Conservation (phyloP, 2,113 vertebrate species). For the Theristicus caerulescens region DNA sequence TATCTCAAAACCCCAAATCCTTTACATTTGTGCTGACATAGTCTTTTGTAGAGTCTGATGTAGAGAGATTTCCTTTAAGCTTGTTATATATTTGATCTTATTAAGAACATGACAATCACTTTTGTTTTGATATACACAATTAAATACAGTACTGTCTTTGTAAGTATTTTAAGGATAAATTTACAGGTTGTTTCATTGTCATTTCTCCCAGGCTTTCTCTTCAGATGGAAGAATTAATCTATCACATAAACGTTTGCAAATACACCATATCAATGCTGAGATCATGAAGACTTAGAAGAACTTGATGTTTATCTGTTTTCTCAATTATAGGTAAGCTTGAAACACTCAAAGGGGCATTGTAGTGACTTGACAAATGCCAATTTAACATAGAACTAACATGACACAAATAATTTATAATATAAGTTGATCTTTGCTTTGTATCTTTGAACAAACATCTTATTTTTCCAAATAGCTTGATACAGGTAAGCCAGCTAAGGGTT, state of each 20-base stretch:
- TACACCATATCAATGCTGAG: neutral
- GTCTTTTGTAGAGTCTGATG: neutral
- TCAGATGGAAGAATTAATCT: neutral
- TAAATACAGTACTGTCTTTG: neutral
- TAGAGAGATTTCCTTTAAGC: neutral
- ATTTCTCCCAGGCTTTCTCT: conserved; percentile 13
- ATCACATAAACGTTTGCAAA: neutral
- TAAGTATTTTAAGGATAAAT: neutral
- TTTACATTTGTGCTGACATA: neutral
- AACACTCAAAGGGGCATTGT: neutral
- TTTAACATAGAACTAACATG: neutral
- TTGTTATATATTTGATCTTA: neutral
- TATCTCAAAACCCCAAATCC: neutral
- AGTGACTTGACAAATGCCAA: neutral
- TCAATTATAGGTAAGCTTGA: neutral
- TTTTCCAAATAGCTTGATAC: neutral
- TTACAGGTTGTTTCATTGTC: conserved; percentile 8
- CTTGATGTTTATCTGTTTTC: neutral
- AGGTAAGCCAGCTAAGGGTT: neutral
- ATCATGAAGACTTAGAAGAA: neutral
- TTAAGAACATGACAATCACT: neutral
- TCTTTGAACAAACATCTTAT: neutral
- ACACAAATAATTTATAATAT: neutral
- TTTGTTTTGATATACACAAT: neutral
- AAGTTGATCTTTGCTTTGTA: neutral